Conservation (phyloP, 2,888 invertebrate genomes). For the Eudasyphora cyanicolor region DNA sequence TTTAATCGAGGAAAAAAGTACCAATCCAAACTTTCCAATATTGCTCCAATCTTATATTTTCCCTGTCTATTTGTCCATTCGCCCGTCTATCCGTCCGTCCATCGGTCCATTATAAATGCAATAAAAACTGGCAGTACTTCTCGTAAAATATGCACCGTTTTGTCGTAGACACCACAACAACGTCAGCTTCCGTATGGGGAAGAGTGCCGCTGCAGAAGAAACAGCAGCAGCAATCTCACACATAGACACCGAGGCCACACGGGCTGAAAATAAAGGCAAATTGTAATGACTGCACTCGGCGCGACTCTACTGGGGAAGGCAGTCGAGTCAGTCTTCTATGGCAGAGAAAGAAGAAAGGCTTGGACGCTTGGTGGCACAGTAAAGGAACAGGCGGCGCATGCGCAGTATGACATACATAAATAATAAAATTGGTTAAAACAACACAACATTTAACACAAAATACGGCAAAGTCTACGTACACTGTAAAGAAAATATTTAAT, state of each 20-base stretch:
- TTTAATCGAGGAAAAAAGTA: neutral
- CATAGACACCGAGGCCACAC: neutral
- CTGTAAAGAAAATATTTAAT: no score
- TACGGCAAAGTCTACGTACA: no score
- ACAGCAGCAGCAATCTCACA: neutral
- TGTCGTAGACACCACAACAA: neutral
- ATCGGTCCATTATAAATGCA: neutral
- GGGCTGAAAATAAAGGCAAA: neutral
- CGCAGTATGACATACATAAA: constrained; percentile 35
- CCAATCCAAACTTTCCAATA: constrained; percentile 56
- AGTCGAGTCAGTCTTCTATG: no score
- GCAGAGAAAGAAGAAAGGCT: neutral
- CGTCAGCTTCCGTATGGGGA: constrained; percentile 24
- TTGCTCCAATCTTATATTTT: constrained; percentile 52
- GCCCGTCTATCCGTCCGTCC: neutral
- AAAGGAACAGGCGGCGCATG: neutral
- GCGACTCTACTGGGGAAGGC: neutral
- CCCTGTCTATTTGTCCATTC: no score
- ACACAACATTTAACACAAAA: constrained; percentile 21
- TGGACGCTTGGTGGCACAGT: neutral
- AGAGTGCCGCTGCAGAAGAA: neutral
- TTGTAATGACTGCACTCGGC: neutral
- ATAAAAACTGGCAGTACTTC: constrained; percentile 2
- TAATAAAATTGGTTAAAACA: constrained; percentile 46
- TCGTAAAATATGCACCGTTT: neutral